A percentile compares a stretch with the other conserved stretches of the same genome.
phyloP scores from a whole-genome alignment of 1,140 invertebrate species.

The Pseudoatta argentina region DNA sequence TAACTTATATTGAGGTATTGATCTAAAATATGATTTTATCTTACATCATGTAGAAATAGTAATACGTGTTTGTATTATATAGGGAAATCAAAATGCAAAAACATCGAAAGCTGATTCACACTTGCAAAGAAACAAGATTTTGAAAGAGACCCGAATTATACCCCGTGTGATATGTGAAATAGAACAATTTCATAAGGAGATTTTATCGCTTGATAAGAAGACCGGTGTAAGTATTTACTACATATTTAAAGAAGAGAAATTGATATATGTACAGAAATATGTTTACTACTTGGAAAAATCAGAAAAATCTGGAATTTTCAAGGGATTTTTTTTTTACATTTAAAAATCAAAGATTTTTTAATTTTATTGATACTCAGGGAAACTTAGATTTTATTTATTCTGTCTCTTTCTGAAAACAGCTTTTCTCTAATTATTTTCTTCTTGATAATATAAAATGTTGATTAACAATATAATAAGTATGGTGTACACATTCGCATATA shows the following conservation, averaged over 20 bases:
- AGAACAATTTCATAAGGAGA: constrained; percentile 88
- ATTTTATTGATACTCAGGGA: too few relatives aligned
- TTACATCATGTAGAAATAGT: not conserved
- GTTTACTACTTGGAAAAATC: too few relatives aligned
- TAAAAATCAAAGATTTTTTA: too few relatives aligned
- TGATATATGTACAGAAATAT: not conserved
- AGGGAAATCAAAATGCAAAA: constrained; percentile 81
- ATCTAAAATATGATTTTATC: constrained; percentile 22
- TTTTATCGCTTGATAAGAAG: constrained; percentile 88
- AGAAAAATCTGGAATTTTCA: too few relatives aligned
- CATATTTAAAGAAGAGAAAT: constrained; percentile 19
- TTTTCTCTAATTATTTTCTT: too few relatives aligned
- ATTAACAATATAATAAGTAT: too few relatives aligned
- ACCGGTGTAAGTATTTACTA: constrained; percentile 81
- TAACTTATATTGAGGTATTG: constrained; percentile 86
- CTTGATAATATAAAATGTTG: too few relatives aligned
- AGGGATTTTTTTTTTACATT: too few relatives aligned
- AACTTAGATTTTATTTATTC: too few relatives aligned
- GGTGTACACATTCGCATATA: too few relatives aligned
- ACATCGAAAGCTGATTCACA: constrained; percentile 82
- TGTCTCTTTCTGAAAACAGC: too few relatives aligned
- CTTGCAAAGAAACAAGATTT: constrained; percentile 87
- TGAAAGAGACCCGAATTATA: constrained; percentile 88
- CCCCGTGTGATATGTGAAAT: constrained; percentile 88
- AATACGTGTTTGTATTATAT: not conserved